Evolutionary conservation across 2,797 vertebrate genomes (phyloP).

Genomic region (Lepidocolaptes lacrymiger): DNA sequence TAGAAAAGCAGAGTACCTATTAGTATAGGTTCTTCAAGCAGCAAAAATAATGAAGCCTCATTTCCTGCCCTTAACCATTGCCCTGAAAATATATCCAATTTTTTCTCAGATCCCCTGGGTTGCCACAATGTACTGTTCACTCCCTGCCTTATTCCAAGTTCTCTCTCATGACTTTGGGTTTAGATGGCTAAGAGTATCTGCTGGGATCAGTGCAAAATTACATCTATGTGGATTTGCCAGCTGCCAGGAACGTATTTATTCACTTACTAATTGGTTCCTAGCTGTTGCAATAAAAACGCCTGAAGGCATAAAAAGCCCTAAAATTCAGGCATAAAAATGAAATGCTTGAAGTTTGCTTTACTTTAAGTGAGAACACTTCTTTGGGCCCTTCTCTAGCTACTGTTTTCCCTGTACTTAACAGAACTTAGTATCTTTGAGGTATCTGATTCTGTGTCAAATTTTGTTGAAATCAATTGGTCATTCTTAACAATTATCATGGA

Average conservation of each 20-base stretch:
- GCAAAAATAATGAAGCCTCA: neutral
- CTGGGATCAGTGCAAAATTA: neutral
- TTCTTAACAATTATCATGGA: neutral
- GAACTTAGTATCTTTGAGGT: neutral
- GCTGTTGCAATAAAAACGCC: conserved; percentile 12
- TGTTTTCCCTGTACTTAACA: neutral
- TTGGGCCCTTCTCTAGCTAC: neutral
- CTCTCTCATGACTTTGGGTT: neutral
- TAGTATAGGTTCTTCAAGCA: neutral
- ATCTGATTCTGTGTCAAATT: neutral
- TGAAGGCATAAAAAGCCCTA: neutral
- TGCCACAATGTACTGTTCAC: neutral
- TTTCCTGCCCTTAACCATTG: neutral
- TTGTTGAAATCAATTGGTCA: neutral
- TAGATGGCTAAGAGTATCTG: neutral
- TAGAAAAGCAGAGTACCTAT: neutral
- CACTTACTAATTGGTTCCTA: neutral
- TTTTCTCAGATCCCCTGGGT: neutral
- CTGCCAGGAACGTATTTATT: neutral
- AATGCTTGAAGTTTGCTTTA: neutral
- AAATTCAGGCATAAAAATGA: neutral
- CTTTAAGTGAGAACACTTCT: neutral
- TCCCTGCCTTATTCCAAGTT: neutral
- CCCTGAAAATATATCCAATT: neutral
- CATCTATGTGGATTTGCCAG: neutral